Evolutionary conservation across 2,797 vertebrate species (phyloP).

Genomic region (Sebastolobus altivelis): DNA sequence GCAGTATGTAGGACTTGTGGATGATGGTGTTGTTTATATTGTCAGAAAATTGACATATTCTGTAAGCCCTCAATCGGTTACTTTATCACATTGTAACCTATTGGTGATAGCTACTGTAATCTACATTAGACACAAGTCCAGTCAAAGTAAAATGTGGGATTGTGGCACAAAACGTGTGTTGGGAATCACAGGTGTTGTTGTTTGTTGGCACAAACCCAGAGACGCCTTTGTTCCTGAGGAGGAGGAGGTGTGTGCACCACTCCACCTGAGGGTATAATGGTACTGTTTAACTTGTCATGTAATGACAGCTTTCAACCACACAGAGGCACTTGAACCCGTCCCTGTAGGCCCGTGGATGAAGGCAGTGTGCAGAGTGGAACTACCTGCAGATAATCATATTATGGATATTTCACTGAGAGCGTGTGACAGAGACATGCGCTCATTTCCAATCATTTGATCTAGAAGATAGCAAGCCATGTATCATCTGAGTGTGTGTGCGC

Average conservation of each 20-base stretch:
- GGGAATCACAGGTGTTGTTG: neutral
- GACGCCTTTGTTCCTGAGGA: neutral
- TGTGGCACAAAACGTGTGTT: neutral
- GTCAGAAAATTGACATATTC: no score
- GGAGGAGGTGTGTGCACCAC: neutral
- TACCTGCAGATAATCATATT: conserved; percentile 33
- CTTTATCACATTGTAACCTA: neutral
- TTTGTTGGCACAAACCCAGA: neutral
- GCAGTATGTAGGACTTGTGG: neutral
- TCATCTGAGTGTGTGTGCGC: neutral
- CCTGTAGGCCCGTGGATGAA: neutral
- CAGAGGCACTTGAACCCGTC: conserved; percentile 56
- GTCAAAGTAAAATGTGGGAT: neutral
- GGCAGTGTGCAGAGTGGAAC: neutral
- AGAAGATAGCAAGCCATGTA: neutral
- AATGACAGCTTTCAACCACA: conserved; percentile 63
- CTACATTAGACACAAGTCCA: neutral
- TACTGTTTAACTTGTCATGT: conserved; percentile 40
- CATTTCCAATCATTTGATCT: conserved; percentile 1
- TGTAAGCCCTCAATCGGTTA: neutral
- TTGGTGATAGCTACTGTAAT: neutral
- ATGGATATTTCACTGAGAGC: conserved; percentile 3
- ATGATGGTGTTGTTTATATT: neutral
- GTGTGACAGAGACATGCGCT: neutral
- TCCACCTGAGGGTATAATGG: conserved; percentile 10